phyloP scores from a whole-genome alignment of 2,888 invertebrate genomes.

The Leptothorax acervorum region DNA sequence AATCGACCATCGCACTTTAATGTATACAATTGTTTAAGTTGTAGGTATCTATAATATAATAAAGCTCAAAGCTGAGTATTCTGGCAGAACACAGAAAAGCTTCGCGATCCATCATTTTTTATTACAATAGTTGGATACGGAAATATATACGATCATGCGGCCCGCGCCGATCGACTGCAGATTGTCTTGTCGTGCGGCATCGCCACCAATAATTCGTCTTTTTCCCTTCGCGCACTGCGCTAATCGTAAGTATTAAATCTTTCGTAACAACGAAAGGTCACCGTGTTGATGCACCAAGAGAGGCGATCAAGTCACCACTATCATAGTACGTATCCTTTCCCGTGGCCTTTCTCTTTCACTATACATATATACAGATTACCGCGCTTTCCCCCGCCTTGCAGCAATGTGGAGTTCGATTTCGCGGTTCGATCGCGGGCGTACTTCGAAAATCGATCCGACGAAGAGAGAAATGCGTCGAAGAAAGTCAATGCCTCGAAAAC shows the following conservation, averaged over 20 bases:
- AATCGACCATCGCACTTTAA: neutral
- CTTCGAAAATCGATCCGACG: conserved; percentile 48
- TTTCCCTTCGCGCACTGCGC: neutral
- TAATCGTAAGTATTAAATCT: conserved; percentile 65
- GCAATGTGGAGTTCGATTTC: conserved; percentile 20
- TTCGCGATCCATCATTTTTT: neutral
- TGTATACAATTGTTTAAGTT: neutral
- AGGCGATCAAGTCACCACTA: conserved; percentile 55
- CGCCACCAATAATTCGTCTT: conserved; percentile 48
- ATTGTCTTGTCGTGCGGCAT: neutral
- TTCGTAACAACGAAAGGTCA: conserved; percentile 74
- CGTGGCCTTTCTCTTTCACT: conserved; percentile 74
- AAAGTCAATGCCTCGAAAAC: neutral
- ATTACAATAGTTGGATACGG: conserved; percentile 6
- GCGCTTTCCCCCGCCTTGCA: conserved; percentile 52
- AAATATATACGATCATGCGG: conserved; percentile 13
- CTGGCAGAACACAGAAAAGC: neutral
- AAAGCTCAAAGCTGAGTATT: neutral
- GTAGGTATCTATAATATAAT: neutral
- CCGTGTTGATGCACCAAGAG: conserved; percentile 65
- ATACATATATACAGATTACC: neutral
- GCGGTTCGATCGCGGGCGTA: conserved; percentile 56
- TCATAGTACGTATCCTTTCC: conserved; percentile 70
- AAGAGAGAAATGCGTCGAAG: conserved; percentile 12
- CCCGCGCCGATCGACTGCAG: too few relatives aligned